Evolutionary conservation across 2,888 invertebrate species (phyloP).

Genomic region (Mesoligia furuncula): DNA sequence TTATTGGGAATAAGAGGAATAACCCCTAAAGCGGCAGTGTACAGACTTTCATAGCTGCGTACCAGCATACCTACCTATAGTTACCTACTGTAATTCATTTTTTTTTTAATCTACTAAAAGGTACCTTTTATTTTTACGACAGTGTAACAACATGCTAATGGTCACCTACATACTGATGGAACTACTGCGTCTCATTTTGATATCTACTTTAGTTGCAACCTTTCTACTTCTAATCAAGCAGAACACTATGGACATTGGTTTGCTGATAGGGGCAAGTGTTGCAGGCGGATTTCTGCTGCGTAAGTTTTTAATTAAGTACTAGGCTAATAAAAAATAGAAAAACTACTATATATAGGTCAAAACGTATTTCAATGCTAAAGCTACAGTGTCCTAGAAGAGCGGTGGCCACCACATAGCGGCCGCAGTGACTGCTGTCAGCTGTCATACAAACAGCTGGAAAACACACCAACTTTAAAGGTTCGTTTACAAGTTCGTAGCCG

Average conservation of each 20-base stretch:
- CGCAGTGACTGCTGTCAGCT: neutral
- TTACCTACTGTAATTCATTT: neutral
- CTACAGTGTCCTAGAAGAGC: neutral
- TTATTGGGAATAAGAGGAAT: no score
- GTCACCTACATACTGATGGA: slow-evolving; percentile 80
- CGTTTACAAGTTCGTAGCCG: no score
- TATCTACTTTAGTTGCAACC: slow-evolving; percentile 75
- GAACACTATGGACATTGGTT: slow-evolving; percentile 87
- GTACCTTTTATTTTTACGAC: slow-evolving; percentile 27
- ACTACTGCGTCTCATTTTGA: slow-evolving; percentile 76
- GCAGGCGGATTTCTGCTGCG: slow-evolving; percentile 81
- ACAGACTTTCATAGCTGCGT: neutral
- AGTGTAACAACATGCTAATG: slow-evolving; percentile 83
- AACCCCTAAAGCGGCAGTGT: neutral
- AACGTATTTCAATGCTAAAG: neutral
- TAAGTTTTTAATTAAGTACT: slow-evolving; percentile 71
- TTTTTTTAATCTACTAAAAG: neutral
- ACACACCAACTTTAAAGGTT: neutral
- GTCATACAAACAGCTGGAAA: neutral
- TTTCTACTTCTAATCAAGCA: slow-evolving; percentile 82
- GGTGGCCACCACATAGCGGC: neutral
- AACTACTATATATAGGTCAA: neutral
- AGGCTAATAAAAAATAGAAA: neutral
- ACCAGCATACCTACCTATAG: neutral
- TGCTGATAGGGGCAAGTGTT: slow-evolving; percentile 86